Percentiles rank a stretch among this genome's conserved stretches.
Evolutionary conservation across 2,113 vertebrate genomes (phyloP).

Genomic region (Rostratula benghalensis): DNA sequence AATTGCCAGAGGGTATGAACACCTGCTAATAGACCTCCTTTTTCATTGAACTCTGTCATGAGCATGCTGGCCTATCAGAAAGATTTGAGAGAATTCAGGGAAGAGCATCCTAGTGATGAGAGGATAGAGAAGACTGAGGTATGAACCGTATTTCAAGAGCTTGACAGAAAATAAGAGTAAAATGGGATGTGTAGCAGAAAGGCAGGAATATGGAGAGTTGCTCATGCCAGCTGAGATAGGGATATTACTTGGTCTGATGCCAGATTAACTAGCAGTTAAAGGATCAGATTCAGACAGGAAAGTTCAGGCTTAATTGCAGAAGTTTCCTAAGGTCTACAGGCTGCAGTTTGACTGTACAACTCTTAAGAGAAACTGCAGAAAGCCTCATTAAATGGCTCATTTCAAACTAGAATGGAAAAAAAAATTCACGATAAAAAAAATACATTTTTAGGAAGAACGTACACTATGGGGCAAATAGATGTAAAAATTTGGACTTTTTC

Average conservation of each 20-base stretch:
- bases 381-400: background rate
- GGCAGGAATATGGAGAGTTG: background rate
- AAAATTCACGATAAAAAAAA: background rate
- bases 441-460: background rate
- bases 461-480: background rate
- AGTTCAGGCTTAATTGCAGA: background rate
- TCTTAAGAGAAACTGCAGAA: background rate
- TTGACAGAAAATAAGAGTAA: background rate
- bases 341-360: background rate
- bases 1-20: background rate
- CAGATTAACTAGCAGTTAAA: background rate
- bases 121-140: background rate
- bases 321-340: background rate
- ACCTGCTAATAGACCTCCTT: fast-evolving
- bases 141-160: background rate
- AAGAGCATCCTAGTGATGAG: background rate
- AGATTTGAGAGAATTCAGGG: background rate
- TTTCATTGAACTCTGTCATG: background rate
- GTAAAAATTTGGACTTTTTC: background rate
- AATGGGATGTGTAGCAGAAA: background rate
- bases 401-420: background rate
- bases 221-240: background rate
- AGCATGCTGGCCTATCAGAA: background rate
- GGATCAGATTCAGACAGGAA: background rate
- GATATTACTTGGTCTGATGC: background rate